phyloP scores from a whole-genome alignment of 2,797 vertebrate species.

The Propithecus deckenii region DNA sequence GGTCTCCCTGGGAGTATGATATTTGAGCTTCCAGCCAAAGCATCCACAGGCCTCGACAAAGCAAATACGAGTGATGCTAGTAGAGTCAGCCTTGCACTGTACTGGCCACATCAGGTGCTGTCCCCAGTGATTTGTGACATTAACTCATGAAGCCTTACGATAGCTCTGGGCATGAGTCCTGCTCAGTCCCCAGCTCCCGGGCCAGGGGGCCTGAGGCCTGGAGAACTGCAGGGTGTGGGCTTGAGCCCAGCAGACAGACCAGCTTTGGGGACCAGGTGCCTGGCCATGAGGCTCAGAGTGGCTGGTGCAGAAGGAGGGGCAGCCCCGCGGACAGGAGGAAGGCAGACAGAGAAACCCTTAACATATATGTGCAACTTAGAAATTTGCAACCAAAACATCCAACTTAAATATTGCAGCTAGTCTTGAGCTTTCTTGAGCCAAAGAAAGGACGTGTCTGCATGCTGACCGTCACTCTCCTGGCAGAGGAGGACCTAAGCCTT shows the following conservation, averaged over 20 bases:
- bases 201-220: neutral
- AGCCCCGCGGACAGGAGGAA: neutral
- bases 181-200: neutral
- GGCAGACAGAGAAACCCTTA: neutral
- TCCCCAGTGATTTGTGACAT: neutral
- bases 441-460: neutral
- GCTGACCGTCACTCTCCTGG: accelerated
- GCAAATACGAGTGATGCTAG: neutral
- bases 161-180: neutral
- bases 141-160: neutral
- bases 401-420: neutral
- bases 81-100: neutral
- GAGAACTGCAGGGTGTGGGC: neutral
- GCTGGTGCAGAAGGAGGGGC: too few relatives aligned
- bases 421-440: neutral
- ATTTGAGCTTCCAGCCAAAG: neutral
- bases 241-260: neutral
- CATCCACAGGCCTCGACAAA: neutral
- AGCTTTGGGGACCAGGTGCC: neutral
- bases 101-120: too few relatives aligned
- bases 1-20: neutral
- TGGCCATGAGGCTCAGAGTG: neutral
- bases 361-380: neutral
- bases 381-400: neutral
- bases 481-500: accelerated